Evolutionary conservation across 2,888 invertebrate species (phyloP), one percentile per base, ranked within the genome.

Genomic region (Diogma glabrata): DNA sequence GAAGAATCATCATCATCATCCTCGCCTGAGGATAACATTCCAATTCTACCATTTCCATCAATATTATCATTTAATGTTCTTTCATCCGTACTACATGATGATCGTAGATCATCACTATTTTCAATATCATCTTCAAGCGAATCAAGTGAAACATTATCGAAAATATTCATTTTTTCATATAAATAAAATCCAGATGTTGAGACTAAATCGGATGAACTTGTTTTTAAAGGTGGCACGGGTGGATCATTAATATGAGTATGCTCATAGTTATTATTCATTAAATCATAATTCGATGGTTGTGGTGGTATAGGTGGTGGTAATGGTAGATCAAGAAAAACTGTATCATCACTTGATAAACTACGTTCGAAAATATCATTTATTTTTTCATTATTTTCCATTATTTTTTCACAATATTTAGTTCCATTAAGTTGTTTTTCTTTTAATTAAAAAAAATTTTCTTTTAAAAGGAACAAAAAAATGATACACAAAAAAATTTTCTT

Each of bases 311-410:
- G 23, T 16, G 40, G 24, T 30, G 52, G 52, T 28, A 56, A 50
- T 28, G 55, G 53, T 43, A 53, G 24, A 17, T 57, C 57, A 50
- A 57, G 47, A 49, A 56, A 57, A 51, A 56, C 57, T 19, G 56
- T 56, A 19, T 49, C 52, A 49, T 57, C 57, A 53, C 56, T 57
- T 16, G 57, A 57, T 40, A 53, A 49, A 51, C 56, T 56, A 48
- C 51, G 47, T 50, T 56, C 55, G 22, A 51, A 51, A 28, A 33
- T 46, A 24, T 51, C 52, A 55, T 51, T 55, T 50, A 54, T 53
- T 49, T 55, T 55, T 24, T 55, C 57, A 36, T 53, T 50, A 14
- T 36, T 46, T 46, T 46, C 46, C 46, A 46, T 46, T 16, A 24
- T 46, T 26, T 16, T 26, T 26, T 26, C 9, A 36, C 14, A 28